Evolutionary conservation across 1,140 invertebrate genomes (phyloP), one percentile per base, ranked within the genome.

Genomic region (Drosophila bocki): DNA sequence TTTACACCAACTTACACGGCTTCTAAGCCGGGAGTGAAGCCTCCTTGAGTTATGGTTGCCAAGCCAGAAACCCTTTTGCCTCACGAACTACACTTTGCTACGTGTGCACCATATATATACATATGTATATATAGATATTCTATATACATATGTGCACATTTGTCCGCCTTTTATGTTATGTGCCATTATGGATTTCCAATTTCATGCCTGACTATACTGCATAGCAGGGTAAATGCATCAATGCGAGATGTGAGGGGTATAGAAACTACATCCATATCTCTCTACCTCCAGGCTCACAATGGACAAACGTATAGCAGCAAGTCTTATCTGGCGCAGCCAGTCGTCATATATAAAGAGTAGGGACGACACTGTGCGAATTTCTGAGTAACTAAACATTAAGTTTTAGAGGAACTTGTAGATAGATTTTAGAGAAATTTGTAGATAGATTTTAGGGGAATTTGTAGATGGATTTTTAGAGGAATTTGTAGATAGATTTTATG

Each of bases 111-210:
- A 13, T 44, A 41, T 12, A 26, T 17, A 42, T 12, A 29, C 8
- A n/a, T n/a, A n/a, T n/a, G 19, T 26, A 22, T 22, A 22, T 22
- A 22, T 2, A 22, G 1, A 22, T 13, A 69, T 22, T 53, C 60
- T 42, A 15, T 4, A 19, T 60, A 41, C 42, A 39, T 42, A 37
- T 50, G 33, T 69, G 50, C 60, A 50, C 72, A 58, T 35, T 45
- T 56, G 61, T 60, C 12, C 26, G 63, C 29, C 61, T 33, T 64
- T 78, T 59, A 75, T 77, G 58, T 37, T 63, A 64, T 50, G 41
- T 67, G 56, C 65, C 63, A 87, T 82, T 87, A 87, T 87, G 82
- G 75, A 88, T 87, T 87, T 87, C 44, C 83, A 88, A 87, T 87
- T 87, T 87, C 83, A 87, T 88, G 83, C 76, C 84, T 80, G 51